phyloP scores from a whole-genome alignment of 2,797 vertebrate species.

The Neopelma chrysocephalum region DNA sequence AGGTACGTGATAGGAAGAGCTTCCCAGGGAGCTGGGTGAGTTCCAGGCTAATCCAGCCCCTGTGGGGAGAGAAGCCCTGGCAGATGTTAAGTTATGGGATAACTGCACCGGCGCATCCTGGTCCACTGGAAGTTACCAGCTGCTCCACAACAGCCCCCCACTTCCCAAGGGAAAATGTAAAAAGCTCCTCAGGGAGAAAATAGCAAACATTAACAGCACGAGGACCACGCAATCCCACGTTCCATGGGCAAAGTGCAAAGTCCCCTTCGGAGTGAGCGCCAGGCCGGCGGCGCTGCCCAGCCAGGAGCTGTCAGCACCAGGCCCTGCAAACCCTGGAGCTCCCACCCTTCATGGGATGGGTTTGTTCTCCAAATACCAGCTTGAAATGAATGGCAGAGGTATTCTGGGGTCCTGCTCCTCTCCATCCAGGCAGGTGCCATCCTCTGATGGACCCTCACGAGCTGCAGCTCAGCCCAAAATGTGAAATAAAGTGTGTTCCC shows the following conservation, averaged over 20 bases:
- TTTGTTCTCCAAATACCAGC: rapidly evolving
- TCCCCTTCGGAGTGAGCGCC: background rate
- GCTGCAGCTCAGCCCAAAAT: background rate
- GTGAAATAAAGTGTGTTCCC: background rate
- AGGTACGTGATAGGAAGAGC: background rate
- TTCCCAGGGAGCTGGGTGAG: constrained; percentile 6
- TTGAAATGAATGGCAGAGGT: background rate
- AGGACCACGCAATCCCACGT: background rate
- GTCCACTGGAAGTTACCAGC: background rate
- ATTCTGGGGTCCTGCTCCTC: background rate
- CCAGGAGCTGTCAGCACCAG: background rate
- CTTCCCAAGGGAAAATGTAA: rapidly evolving
- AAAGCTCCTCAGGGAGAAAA: background rate
- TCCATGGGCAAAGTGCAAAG: background rate
- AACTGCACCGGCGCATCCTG: background rate
- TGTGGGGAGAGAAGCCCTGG: constrained; percentile 27
- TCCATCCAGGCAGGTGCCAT: background rate
- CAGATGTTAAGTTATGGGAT: constrained; percentile 9
- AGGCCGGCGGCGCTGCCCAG: background rate
- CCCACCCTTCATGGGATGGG: background rate
- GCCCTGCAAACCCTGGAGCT: background rate
- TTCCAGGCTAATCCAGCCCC: constrained; percentile 41
- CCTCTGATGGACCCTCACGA: rapidly evolving
- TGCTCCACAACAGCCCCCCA: background rate
- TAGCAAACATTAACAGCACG: background rate